Percentiles rank a stretch among this genome's conserved stretches.
Conservation (phyloP, 1,140 invertebrate genomes). For the Bombyx mori region DNA sequence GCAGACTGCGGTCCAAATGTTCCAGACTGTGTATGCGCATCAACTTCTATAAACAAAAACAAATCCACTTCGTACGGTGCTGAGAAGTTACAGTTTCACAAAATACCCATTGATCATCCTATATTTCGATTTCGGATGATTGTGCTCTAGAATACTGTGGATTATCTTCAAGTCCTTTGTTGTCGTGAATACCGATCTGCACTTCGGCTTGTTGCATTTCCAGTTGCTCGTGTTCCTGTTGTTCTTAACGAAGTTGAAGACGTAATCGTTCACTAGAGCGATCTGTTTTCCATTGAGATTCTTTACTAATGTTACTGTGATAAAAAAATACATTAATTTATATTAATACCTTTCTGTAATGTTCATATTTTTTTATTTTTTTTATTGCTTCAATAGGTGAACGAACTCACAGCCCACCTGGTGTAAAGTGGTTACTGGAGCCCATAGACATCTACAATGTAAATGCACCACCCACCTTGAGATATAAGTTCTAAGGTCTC, state of each 20-base stretch:
- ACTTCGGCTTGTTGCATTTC: conserved; percentile 15
- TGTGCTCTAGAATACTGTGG: not conserved
- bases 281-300: conserved; percentile 22
- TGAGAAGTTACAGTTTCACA: conserved; percentile 1
- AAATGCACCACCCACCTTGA: no score
- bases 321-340: no score
- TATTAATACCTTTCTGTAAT: no score
- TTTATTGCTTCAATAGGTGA: no score
- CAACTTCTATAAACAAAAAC: not conserved
- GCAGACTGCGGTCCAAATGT: no score
- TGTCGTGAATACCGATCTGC: conserved; percentile 1
- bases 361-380: no score
- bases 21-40: not conserved
- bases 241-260: conserved; percentile 17
- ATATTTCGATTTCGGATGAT: not conserved
- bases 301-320: conserved; percentile 13
- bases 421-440: no score
- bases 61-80: not conserved
- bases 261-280: conserved; percentile 22
- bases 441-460: no score
- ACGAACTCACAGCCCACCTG: no score
- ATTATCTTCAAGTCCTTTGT: not conserved
- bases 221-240: conserved; percentile 8
- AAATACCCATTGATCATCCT: not conserved
- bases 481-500: no score